Percentiles rank a stretch among this genome's conserved stretches.
phyloP scores from a whole-genome alignment of 2,113 vertebrate species.

The Nothocercus julius region DNA sequence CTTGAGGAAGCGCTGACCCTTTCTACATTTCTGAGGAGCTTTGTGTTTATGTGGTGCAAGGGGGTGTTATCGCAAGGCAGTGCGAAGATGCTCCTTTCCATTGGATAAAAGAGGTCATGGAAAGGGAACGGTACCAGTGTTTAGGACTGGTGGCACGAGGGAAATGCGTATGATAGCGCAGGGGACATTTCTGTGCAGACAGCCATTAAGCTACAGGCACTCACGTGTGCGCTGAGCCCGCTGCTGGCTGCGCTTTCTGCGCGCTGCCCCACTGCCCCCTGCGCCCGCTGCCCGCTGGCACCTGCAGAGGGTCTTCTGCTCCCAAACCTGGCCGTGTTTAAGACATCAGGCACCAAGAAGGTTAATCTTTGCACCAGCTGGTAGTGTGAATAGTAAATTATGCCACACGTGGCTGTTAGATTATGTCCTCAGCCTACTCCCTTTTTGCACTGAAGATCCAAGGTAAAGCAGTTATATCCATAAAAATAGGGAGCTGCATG shows the following conservation, averaged over 20 bases:
- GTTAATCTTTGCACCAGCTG: background rate
- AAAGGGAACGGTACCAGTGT: background rate
- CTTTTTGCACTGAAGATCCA: background rate
- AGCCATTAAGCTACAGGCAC: background rate
- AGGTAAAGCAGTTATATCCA: background rate
- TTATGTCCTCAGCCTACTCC: background rate
- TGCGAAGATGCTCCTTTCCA: background rate
- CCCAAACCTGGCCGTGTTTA: background rate
- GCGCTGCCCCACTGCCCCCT: rapidly evolving
- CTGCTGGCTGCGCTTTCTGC: background rate
- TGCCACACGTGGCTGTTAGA: background rate
- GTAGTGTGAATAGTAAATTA: background rate
- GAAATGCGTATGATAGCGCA: background rate
- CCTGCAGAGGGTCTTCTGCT: background rate
- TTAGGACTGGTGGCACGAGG: background rate
- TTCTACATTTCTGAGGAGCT: background rate
- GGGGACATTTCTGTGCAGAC: background rate
- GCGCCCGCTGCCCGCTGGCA: background rate
- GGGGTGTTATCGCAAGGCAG: background rate
- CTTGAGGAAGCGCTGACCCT: background rate
- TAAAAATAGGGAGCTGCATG: background rate
- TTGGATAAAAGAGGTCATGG: background rate
- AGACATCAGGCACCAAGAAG: background rate
- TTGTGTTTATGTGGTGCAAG: background rate
- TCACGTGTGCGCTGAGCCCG: background rate